phyloP scores from a whole-genome alignment of 2,113 vertebrate species.

The Halcyon senegalensis region DNA sequence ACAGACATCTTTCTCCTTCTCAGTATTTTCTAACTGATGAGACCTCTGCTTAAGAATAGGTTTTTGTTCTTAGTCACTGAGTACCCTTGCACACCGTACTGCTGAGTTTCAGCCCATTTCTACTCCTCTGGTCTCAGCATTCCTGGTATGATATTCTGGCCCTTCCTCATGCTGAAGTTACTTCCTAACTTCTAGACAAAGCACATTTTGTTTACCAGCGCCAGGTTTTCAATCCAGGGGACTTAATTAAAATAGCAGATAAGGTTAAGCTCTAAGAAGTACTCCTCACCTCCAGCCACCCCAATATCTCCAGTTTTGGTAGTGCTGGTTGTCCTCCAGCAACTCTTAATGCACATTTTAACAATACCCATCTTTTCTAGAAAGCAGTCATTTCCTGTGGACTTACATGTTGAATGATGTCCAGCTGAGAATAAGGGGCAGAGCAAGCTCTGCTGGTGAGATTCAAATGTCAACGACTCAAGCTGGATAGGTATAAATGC shows the following conservation, averaged over 20 bases:
- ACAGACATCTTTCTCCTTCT: constrained; percentile 14
- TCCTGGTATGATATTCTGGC: neutral
- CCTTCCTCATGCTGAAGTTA: neutral
- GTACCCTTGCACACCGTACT: neutral
- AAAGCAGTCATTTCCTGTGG: neutral
- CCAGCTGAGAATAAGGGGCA: neutral
- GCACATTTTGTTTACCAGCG: neutral
- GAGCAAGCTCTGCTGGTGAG: neutral
- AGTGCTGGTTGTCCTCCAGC: neutral
- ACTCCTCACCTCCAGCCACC: neutral
- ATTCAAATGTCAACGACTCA: neutral
- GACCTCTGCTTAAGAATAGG: neutral
- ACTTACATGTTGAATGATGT: neutral
- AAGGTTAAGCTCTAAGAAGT: neutral
- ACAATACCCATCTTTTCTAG: neutral
- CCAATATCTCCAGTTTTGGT: neutral
- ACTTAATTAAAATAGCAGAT: neutral
- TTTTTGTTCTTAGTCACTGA: constrained; percentile 40
- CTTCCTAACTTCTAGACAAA: neutral
- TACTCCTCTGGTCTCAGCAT: neutral
- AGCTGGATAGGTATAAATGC: neutral
- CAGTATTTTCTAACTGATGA: constrained; percentile 56
- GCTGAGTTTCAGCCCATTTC: neutral
- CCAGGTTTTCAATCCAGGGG: neutral
- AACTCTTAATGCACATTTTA: neutral